phyloP scores from a whole-genome alignment of 1,140 invertebrate genomes.

The Meteorus sp. region DNA sequence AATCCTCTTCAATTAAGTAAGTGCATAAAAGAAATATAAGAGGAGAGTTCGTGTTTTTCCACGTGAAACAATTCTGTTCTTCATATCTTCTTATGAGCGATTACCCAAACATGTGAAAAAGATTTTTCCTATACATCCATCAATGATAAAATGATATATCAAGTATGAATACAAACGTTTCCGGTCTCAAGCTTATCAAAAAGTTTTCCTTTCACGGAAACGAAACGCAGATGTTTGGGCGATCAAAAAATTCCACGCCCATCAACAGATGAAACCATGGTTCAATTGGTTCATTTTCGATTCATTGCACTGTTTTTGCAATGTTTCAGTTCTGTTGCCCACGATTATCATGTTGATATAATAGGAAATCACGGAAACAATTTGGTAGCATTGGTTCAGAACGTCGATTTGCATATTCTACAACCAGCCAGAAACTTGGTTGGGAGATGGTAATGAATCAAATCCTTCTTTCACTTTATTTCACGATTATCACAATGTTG shows the following conservation, averaged over 20 bases:
- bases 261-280: too few relatives aligned
- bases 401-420: conserved; percentile 43
- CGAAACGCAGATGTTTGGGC: too few relatives aligned
- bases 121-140: too few relatives aligned
- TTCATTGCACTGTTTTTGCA: not conserved
- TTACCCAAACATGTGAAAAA: too few relatives aligned
- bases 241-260: too few relatives aligned
- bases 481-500: conserved; percentile 39
- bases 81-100: too few relatives aligned
- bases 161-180: too few relatives aligned
- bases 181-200: too few relatives aligned
- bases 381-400: conserved; percentile 46
- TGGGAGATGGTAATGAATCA: conserved; percentile 34
- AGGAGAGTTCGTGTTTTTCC: too few relatives aligned
- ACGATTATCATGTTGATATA: conserved; percentile 49
- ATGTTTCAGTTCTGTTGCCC: conserved; percentile 34
- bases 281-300: too few relatives aligned
- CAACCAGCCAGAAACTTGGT: conserved; percentile 42
- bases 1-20: conserved; percentile 33
- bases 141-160: not conserved
- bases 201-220: too few relatives aligned
- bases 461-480: conserved; percentile 30
- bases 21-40: conserved; percentile 14
- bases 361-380: conserved; percentile 52
- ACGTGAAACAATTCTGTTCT: too few relatives aligned